A percentile compares a stretch with the other conserved stretches of the same genome.
phyloP scores from a whole-genome alignment of 2,888 invertebrate genomes.

The Mesorhabditis belari region DNA sequence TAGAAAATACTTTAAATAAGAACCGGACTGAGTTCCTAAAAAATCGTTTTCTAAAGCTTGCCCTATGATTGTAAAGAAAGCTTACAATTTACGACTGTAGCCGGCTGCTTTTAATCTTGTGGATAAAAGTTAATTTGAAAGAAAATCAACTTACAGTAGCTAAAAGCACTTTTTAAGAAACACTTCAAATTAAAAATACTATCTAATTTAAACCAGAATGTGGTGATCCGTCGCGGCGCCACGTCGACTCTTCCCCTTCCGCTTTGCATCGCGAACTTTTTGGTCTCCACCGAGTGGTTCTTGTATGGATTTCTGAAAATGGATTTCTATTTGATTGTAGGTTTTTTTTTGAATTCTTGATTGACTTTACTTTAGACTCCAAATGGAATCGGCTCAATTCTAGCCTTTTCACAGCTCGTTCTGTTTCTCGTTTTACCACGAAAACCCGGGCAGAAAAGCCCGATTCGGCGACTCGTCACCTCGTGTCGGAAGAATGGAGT shows the following conservation, averaged over 20 bases:
- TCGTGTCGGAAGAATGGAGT: slow-evolving; percentile 18
- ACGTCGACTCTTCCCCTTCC: slow-evolving; percentile 82
- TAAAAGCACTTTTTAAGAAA: too few relatives aligned
- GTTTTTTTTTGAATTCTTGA: slow-evolving; percentile 1
- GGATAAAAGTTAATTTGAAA: too few relatives aligned
- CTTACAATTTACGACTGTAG: too few relatives aligned
- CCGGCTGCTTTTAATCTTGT: too few relatives aligned
- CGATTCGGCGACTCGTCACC: slow-evolving; percentile 36
- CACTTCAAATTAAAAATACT: slow-evolving; percentile 4
- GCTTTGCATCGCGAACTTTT: slow-evolving; percentile 73
- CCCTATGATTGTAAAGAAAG: too few relatives aligned
- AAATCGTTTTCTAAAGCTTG: too few relatives aligned
- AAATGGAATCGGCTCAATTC: slow-evolving; percentile 70
- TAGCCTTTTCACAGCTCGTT: slow-evolving; percentile 69
- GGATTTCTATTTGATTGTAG: slow-evolving; percentile 71
- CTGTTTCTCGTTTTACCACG: slow-evolving; percentile 70
- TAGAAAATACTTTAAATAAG: too few relatives aligned
- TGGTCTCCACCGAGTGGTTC: slow-evolving; percentile 78
- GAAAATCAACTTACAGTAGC: too few relatives aligned
- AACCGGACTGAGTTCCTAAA: too few relatives aligned
- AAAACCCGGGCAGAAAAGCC: slow-evolving; percentile 48
- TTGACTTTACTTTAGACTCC: slow-evolving; percentile 64
- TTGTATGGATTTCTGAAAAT: slow-evolving; percentile 72
- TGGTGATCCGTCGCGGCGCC: slow-evolving; percentile 73
- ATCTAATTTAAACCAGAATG: slow-evolving; percentile 61